Evolutionary conservation across 2,113 vertebrate genomes (phyloP), one percentile per base, ranked within the genome.

Genomic region (Erythrocercus mccallii): DNA sequence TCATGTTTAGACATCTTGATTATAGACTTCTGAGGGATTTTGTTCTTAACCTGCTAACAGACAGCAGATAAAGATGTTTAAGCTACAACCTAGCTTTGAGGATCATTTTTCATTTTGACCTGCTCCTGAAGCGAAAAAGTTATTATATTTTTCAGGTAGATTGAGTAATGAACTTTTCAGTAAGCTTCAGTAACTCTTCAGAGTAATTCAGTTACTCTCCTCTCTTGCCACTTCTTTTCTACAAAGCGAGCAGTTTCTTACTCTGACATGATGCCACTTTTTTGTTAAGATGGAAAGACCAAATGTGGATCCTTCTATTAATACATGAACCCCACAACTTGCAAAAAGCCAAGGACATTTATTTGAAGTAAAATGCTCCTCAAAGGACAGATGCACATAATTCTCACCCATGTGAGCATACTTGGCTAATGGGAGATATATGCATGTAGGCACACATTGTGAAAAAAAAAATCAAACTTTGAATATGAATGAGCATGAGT

Each of bases 361-460:
- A 31, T 3, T 51, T 70, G 31, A 80, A 89, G 8, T 19, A 70
- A 72, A 86, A 44, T 0, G 0, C 15, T 72, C 61, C 62, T 61
- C 20, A 57, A 35, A 51, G 56, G 35, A 64, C 17, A 74, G 27
- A 54, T 35, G 21, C 33, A 64, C 11, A 4, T 25, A 62, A 30
- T 65, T 71, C 69, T 66, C 30, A 86, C 30, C 14, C 14, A 2
- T 15, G n/a, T 54, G 18, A 83, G 15, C 7, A 37, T 4, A 2
- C 21, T 42, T 78, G 40, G 7, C 35, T 81, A 84, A 81, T 30
- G 25, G 47, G 51, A 84, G 86, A 71, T 22, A 50, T 0, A 85
- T 7, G 15, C 30, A 31, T 20, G 8, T 23, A 50, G 45, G 17
- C 23, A 50, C 15, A 40, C 1, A 1, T 8, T 4, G 1, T 7